Evolutionary conservation across 2,888 invertebrate species (phyloP), one percentile per base, ranked within the genome.

Genomic region (Crossocerus cetratus): DNA sequence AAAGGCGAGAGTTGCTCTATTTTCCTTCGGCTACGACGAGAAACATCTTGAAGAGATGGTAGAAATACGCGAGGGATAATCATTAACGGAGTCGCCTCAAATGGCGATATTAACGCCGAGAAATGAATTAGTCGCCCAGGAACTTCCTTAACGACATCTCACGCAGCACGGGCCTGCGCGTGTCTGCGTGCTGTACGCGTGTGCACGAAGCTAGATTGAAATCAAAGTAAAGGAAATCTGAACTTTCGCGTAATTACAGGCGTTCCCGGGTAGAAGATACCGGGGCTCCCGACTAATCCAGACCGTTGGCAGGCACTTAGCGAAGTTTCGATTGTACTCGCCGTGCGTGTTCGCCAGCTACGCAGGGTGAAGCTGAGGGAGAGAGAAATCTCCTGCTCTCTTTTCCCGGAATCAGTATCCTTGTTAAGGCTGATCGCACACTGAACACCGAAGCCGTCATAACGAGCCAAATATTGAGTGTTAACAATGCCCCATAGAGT

Each of bases 301-400:
- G 75, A 63, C 74, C 68, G 80, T 77, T 80, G 78, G 78, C 81
- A 74, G 76, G 78, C 80, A 78, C 73, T 82, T 86, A 82, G 84
- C 83, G 74, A 87, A 87, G 86, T 86, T 87, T 83, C 86, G 84
- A 87, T 87, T 86, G 86, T 86, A 77, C 81, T 72, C 72, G 67
- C 80, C 67, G 67, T 74, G 69, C 76, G 66, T 78, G 78, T 72
- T 73, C 75, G 71, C 70, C 14, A 16, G 49, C 32, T 32, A 32
- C 32, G 32, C 32, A 32, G 11, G 11, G 32, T 8, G 32, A 32
- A 11, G 11, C 8, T 8, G 32, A 8, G 32, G 4, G 32, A 5
- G 32, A 32, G 32, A 32, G 32, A 71, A 23, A 45, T 70, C 49
- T 44, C 42, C 43, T 59, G 65, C 53, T 65, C 61, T 20, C 61